These are phyloP conservation scores for Desoria tigrina DNA, from an alignment of 2,888 invertebrate species.

Conservation along the genomic window DNA sequence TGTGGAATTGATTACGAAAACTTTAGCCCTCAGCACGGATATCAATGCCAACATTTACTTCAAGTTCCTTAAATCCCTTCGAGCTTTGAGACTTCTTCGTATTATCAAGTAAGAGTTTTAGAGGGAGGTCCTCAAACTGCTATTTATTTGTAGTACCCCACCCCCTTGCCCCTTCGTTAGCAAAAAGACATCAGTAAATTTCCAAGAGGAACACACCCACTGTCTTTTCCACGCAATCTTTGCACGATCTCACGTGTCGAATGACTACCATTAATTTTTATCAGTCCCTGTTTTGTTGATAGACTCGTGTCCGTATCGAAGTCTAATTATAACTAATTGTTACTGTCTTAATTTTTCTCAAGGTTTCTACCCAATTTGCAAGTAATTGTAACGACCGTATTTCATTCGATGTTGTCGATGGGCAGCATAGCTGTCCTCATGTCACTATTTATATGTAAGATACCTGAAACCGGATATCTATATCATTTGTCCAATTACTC, in stretches of 20 bases:
- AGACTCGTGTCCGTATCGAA: too few relatives aligned
- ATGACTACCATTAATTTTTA: too few relatives aligned
- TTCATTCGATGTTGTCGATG: constrained; percentile 55
- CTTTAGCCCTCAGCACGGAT: constrained; percentile 41
- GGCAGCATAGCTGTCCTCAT: constrained; percentile 55
- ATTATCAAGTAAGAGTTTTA: constrained; percentile 44
- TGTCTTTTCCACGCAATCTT: too few relatives aligned
- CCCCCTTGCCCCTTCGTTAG: too few relatives aligned
- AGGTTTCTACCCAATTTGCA: constrained; percentile 52
- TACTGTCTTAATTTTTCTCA: background rate
- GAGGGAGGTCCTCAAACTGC: background rate
- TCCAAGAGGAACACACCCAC: too few relatives aligned
- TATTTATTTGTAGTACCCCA: background rate
- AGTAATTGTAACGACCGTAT: constrained; percentile 54
- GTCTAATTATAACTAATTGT: too few relatives aligned
- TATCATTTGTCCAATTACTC: too few relatives aligned
- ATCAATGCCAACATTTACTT: constrained; percentile 40
- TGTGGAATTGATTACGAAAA: constrained; percentile 39
- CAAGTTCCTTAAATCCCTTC: constrained; percentile 44
- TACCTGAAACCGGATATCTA: too few relatives aligned
- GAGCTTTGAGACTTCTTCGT: constrained; percentile 46
- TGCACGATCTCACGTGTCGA: too few relatives aligned
- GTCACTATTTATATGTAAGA: constrained; percentile 54
- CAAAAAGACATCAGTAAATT: too few relatives aligned
- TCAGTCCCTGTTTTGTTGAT: too few relatives aligned